phyloP scores from a whole-genome alignment of 2,797 vertebrate species.

The Sebastes elongatus region DNA sequence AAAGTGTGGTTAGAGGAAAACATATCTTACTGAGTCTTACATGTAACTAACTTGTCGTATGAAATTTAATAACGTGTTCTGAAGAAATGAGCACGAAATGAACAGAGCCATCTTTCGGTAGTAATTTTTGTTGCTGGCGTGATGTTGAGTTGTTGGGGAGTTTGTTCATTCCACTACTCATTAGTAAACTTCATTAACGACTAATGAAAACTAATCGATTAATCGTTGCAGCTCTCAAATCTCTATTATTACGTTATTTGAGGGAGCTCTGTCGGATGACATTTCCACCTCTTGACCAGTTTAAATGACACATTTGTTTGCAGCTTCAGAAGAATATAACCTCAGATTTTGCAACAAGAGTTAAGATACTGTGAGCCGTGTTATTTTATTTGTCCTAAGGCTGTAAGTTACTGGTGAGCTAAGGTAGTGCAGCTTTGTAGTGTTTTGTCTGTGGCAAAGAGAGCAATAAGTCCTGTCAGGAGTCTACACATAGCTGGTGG shows the following conservation, averaged over 20 bases:
- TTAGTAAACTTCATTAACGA: too few species aligned
- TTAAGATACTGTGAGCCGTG: background rate
- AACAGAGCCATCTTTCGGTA: too few species aligned
- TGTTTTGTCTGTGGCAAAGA: slow-evolving; percentile 54
- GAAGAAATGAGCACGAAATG: too few species aligned
- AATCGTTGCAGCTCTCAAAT: background rate
- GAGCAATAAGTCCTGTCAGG: slow-evolving; percentile 42
- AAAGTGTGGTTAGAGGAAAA: too few species aligned
- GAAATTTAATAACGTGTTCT: too few species aligned
- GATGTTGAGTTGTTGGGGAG: too few species aligned
- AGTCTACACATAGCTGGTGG: slow-evolving; percentile 28
- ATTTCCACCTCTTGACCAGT: background rate
- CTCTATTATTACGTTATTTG: background rate
- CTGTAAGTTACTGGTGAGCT: slow-evolving; percentile 25
- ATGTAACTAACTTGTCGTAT: too few species aligned
- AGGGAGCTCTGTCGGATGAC: background rate
- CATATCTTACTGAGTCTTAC: too few species aligned
- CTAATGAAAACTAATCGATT: too few species aligned
- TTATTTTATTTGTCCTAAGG: slow-evolving; percentile 31
- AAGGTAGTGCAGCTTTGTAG: slow-evolving; percentile 18
- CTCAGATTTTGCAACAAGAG: background rate
- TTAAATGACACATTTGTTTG: background rate
- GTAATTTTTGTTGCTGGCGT: too few species aligned
- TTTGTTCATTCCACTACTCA: too few species aligned
- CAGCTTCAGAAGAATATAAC: background rate